Evolutionary conservation across 2,113 vertebrate genomes (phyloP).

Genomic region (Xenus cinereus): DNA sequence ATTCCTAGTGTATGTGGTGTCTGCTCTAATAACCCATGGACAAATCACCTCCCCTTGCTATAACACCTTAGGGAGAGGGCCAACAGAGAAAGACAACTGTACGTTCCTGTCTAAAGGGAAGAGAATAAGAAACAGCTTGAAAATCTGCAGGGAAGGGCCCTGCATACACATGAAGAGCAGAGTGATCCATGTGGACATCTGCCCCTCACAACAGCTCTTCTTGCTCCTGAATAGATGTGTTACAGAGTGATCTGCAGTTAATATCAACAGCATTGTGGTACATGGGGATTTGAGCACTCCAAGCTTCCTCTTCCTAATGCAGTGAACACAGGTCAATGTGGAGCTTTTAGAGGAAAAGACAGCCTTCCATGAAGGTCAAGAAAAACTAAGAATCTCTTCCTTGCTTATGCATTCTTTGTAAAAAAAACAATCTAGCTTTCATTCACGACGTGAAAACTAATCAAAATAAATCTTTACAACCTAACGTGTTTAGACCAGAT

Average conservation of each 20-base stretch:
- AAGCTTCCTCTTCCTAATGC: neutral
- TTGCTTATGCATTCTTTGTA: neutral
- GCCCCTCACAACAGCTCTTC: neutral
- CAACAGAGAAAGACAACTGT: neutral
- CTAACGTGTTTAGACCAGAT: neutral
- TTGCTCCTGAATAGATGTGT: neutral
- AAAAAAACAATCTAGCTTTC: neutral
- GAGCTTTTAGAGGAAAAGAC: neutral
- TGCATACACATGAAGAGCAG: neutral
- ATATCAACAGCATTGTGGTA: neutral
- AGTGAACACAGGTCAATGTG: neutral
- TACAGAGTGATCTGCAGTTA: neutral
- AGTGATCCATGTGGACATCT: neutral
- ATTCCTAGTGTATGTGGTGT: conserved; percentile 51
- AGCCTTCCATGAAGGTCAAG: neutral
- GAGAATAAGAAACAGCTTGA: neutral
- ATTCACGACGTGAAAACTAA: neutral
- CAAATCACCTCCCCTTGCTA: neutral
- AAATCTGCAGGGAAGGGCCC: neutral
- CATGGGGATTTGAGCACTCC: neutral
- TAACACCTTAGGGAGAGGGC: neutral
- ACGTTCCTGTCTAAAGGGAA: neutral
- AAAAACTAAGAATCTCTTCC: neutral
- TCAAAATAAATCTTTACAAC: neutral
- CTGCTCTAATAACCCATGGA: conserved; percentile 50